Evolutionary conservation across 2,888 invertebrate genomes (phyloP).

Genomic region (Boloria euphrosyne): DNA sequence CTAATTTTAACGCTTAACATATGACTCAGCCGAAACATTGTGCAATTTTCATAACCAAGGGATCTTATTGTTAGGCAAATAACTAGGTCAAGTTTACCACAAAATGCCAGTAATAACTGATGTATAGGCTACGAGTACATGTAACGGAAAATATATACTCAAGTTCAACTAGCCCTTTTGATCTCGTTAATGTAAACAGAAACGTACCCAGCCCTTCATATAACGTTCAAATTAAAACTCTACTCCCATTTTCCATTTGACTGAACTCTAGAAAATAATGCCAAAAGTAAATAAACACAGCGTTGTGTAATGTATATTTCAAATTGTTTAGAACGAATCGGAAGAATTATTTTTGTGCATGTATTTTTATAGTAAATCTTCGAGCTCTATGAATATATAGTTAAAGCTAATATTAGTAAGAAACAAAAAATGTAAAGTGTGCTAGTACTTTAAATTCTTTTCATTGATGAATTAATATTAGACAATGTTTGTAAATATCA

Average conservation of each 20-base stretch:
- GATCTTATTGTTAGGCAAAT: slow-evolving; percentile 58
- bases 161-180: slow-evolving; percentile 31
- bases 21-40: slow-evolving; percentile 58
- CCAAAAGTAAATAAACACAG: slow-evolving; percentile 22
- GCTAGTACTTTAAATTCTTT: too few relatives aligned
- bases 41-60: slow-evolving; percentile 68
- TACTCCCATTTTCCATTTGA: slow-evolving; percentile 6
- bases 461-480: too few relatives aligned
- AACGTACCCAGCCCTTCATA: slow-evolving; percentile 26
- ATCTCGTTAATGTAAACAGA: slow-evolving; percentile 26
- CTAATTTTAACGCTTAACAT: slow-evolving; percentile 52
- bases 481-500: too few relatives aligned
- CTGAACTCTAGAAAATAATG: slow-evolving; percentile 15
- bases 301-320: slow-evolving; percentile 24
- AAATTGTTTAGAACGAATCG: slow-evolving; percentile 11
- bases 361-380: slow-evolving; percentile 39
- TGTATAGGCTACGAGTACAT: slow-evolving; percentile 14
- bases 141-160: slow-evolving; percentile 23
- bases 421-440: too few relatives aligned
- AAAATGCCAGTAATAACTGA: slow-evolving; percentile 11
- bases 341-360: slow-evolving; percentile 27
- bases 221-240: slow-evolving; percentile 9
- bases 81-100: slow-evolving; percentile 68
- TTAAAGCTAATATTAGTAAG: too few relatives aligned
- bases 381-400: slow-evolving; percentile 27